Evolutionary conservation across 2,797 vertebrate genomes (phyloP), one percentile per base, ranked within the genome.

Genomic region (Oceanodroma leucorhoa): DNA sequence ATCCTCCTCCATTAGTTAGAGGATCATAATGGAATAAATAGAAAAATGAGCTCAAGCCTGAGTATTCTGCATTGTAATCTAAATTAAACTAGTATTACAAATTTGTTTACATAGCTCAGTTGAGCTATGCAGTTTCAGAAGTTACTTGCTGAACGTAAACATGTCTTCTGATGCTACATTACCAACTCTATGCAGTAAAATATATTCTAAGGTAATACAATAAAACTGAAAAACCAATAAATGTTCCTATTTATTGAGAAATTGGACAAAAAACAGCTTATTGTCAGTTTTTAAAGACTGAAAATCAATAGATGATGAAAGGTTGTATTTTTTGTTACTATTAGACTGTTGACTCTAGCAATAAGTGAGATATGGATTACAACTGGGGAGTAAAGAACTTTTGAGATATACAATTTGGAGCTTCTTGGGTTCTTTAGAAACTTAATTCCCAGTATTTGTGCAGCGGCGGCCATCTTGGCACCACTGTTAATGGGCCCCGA

Each of bases 331-430:
- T 97, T 96, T 96, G 96, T 96, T 97, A 97, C 95, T 93, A 96
- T 96, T 96, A 95, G 93, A 97, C 91, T 98, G 97, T 97, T 97
- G 96, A 97, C 97, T 97, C 94, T 94, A 97, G 98, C 96, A 97
- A 96, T 97, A 97, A 96, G 93, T 83, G 76, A 29, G 86, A 93
- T 96, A 94, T 93, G 83, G 96, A 98, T 97, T 96, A 94, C 90
- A 97, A 97, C 80, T 77, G 48, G 87, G 80, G 90, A 84, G 93
- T 83, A 95, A 95, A 91, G 94, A 83, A 95, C 62, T 65, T 77
- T 92, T 89, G 62, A 80, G 71, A 96, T 64, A 71, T 16, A 92
- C 83, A 94, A 55, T 92, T 88, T 73, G 83, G 90, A 96, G 90
- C 70, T 89, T 87, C 81, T 60, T 81, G 85, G 85, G 62, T 50